Evolutionary conservation across 2,888 invertebrate genomes (phyloP), one percentile per base, ranked within the genome.

Genomic region (Cephus sareptanus): DNA sequence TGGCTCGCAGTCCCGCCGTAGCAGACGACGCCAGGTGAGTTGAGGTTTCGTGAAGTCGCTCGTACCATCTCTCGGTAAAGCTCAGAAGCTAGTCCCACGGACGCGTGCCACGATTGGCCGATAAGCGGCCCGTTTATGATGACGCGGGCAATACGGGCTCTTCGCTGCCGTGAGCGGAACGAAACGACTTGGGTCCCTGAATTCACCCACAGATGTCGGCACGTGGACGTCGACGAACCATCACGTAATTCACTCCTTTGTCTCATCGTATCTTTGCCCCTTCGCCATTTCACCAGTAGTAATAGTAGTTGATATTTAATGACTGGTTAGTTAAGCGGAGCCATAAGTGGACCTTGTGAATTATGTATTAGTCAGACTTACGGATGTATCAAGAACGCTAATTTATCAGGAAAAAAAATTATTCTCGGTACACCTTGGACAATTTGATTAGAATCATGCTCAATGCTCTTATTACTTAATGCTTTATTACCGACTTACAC

Each of bases 141-240:
- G 82, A 84, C 83, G 84, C 82, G 76, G 69, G 79, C 34, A 75
- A 80, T 69, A 75, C 71, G 33, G 15, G 31, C 30, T 33, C 71
- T 71, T 34, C 71, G 33, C 70, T 73, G 76, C 75, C 74, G 75
- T 79, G 75, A 69, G 75, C 77, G 78, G 40, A 76, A 81, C 78
- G 83, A 84, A 84, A 82, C 78, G 83, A 80, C 82, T 81, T 81
- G 83, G 85, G 89, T 91, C 88, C 89, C 85, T 79, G 82, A 83
- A 84, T 78, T 84, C 82, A 82, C 90, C 87, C 89, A 91, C 89
- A 91, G 91, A 91, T 91, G 91, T 91, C 91, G 89, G 87, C 83
- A 83, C 73, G 77, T 83, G 75, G 79, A 33, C 3, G 71, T 71
- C 31, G 33, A 71, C 71, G 13, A 34, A 71, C 71, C 15, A 71